phyloP scores from a whole-genome alignment of 2,113 vertebrate genomes.

The Meriones unguiculatus region DNA sequence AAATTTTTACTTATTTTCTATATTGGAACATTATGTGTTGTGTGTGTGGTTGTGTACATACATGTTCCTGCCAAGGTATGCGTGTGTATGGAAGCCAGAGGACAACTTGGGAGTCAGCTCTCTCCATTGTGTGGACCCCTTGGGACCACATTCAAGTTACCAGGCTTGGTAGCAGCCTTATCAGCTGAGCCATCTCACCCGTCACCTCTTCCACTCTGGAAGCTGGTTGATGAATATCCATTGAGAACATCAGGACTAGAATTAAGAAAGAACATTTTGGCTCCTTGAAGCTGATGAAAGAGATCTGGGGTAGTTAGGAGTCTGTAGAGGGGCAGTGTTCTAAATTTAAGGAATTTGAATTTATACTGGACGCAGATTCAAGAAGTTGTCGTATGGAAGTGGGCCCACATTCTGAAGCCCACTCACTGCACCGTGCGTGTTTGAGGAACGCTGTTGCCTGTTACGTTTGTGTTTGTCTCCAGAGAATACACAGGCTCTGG shows the following conservation, averaged over 20 bases:
- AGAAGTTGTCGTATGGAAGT: background rate
- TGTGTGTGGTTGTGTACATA: background rate
- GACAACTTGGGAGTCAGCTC: background rate
- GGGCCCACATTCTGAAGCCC: background rate
- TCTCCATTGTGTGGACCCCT: background rate
- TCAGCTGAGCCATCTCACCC: background rate
- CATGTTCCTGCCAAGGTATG: background rate
- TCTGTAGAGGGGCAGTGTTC: fast-evolving
- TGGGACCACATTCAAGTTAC: background rate
- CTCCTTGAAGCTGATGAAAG: background rate
- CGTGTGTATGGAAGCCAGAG: background rate
- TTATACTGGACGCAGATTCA: background rate
- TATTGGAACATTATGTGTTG: background rate
- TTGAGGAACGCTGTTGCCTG: background rate
- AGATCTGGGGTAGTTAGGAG: background rate
- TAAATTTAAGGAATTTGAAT: background rate
- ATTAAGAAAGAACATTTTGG: background rate
- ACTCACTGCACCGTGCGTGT: background rate
- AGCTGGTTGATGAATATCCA: background rate
- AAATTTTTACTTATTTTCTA: background rate
- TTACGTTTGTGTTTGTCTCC: background rate
- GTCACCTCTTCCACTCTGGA: background rate
- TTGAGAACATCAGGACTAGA: background rate
- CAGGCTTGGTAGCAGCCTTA: background rate
- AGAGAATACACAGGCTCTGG: background rate